A percentile compares a stretch with the other conserved stretches of the same genome.
Evolutionary conservation across 2,888 invertebrate genomes (phyloP).

Genomic region (Onchidella celtica): DNA sequence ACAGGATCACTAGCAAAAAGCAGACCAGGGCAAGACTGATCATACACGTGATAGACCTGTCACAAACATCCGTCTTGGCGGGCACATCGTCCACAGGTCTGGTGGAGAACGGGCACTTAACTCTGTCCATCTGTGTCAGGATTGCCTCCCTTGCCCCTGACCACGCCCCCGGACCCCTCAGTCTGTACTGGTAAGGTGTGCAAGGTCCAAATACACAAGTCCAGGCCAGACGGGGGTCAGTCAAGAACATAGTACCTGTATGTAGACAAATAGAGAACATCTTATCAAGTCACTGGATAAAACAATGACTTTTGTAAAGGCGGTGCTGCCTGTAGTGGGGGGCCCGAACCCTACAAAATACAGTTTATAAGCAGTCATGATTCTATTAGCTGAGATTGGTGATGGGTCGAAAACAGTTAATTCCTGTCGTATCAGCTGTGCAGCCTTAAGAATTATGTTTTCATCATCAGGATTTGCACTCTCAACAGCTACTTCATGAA

Average conservation of each 20-base stretch:
- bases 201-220: conserved; percentile 74
- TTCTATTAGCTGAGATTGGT: too few relatives aligned
- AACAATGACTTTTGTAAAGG: too few relatives aligned
- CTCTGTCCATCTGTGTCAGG: conserved; percentile 73
- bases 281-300: too few relatives aligned
- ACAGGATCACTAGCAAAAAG: background rate
- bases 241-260: conserved; percentile 64
- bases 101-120: conserved; percentile 58
- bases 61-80: background rate
- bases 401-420: too few relatives aligned
- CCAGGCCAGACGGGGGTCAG: conserved; percentile 69
- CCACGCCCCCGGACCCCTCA: conserved; percentile 80
- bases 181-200: conserved; percentile 79
- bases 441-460: too few relatives aligned
- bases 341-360: too few relatives aligned
- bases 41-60: background rate
- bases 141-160: conserved; percentile 80
- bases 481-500: too few relatives aligned
- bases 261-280: background rate
- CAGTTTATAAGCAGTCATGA: too few relatives aligned
- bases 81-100: conserved; percentile 43
- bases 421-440: too few relatives aligned
- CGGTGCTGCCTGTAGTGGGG: too few relatives aligned
- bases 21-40: background rate
- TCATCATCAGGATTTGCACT: too few relatives aligned